phyloP scores from a whole-genome alignment of 2,113 vertebrate genomes.

The Bos javanicus region DNA sequence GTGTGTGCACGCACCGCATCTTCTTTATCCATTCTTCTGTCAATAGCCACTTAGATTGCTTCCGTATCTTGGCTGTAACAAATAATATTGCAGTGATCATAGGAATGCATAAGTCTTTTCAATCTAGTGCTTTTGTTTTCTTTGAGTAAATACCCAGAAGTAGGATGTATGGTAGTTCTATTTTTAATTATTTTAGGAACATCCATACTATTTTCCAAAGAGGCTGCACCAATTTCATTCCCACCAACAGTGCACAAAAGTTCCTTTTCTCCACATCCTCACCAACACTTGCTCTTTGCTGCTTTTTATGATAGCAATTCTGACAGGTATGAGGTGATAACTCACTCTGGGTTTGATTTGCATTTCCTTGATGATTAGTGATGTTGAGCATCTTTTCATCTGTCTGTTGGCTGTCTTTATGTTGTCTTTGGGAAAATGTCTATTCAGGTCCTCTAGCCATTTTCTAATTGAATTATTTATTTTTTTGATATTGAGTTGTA shows the following conservation, averaged over 20 bases:
- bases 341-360: neutral
- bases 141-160: neutral
- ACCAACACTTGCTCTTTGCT: neutral
- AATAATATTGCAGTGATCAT: neutral
- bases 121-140: neutral
- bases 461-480: neutral
- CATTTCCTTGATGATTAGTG: neutral
- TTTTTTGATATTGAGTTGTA: neutral
- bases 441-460: neutral
- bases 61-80: neutral
- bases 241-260: neutral
- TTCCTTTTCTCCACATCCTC: neutral
- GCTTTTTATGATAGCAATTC: neutral
- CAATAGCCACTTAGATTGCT: neutral
- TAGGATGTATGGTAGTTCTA: neutral
- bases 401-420: neutral
- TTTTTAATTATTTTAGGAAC: neutral
- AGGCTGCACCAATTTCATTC: neutral
- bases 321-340: neutral
- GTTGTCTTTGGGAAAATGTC: neutral
- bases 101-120: neutral
- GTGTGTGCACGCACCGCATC: accelerated
- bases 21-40: neutral
- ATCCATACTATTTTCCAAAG: neutral
- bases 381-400: neutral